Conservation (phyloP, 2,888 invertebrate species). For the Ligdia adustata region DNA sequence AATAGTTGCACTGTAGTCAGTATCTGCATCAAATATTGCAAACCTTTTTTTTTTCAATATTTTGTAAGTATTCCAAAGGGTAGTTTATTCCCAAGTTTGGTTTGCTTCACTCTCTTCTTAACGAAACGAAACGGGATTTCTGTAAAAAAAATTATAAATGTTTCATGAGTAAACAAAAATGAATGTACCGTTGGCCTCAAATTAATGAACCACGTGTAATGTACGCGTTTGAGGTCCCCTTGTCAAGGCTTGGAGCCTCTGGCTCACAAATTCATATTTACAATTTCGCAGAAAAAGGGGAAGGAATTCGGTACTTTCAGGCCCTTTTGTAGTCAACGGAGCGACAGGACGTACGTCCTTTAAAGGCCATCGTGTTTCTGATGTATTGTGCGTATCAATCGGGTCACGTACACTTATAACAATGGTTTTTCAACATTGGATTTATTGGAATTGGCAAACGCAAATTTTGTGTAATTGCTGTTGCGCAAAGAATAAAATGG, state of each 20-base stretch:
- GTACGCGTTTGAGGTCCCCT: slow-evolving; percentile 23
- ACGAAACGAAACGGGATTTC: too few relatives aligned
- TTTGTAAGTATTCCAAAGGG: too few relatives aligned
- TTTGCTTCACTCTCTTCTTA: too few relatives aligned
- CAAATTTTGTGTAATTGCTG: background rate
- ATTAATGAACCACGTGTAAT: slow-evolving; percentile 8
- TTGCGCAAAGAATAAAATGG: too few relatives aligned
- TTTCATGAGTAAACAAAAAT: slow-evolving; percentile 7
- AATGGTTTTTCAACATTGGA: background rate
- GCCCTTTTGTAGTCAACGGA: slow-evolving; percentile 29
- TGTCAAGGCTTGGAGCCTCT: slow-evolving; percentile 19
- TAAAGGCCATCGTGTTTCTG: slow-evolving; percentile 26
- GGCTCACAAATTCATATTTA: slow-evolving; percentile 31
- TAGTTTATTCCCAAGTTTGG: too few relatives aligned
- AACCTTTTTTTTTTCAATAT: too few relatives aligned
- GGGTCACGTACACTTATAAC: slow-evolving; percentile 17
- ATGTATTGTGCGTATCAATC: slow-evolving; percentile 38
- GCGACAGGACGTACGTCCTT: slow-evolving; percentile 37
- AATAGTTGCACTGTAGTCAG: background rate
- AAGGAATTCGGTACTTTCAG: background rate
- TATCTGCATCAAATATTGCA: too few relatives aligned
- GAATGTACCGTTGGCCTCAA: background rate
- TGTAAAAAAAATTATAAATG: too few relatives aligned
- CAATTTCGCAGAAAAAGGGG: slow-evolving; percentile 25
- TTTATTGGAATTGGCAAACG: background rate